phyloP scores from a whole-genome alignment of 2,797 vertebrate genomes.

The Chelidonichthys spinosus region DNA sequence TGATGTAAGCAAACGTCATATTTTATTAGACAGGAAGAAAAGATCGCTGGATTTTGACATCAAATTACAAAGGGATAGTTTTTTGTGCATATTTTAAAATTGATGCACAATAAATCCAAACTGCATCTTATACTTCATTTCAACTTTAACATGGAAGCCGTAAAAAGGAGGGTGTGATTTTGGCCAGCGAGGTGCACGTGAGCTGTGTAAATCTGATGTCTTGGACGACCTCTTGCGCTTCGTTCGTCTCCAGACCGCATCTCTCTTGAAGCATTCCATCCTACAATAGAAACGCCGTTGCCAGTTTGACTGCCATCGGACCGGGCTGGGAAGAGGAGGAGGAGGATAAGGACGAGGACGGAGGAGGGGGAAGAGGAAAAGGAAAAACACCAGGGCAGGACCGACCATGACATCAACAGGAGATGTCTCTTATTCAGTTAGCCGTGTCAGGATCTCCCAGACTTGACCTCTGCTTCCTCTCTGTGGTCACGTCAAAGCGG shows the following conservation, averaged over 20 bases:
- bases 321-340: constrained; percentile 8
- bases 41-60: not conserved
- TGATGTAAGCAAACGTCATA: too few species aligned
- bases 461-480: constrained; percentile 64
- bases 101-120: not conserved
- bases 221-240: constrained; percentile 42
- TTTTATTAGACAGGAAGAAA: not conserved
- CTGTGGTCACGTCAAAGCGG: constrained; percentile 51
- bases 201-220: constrained; percentile 3
- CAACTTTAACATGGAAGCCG: not conserved
- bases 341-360: not conserved
- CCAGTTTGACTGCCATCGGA: constrained; percentile 14
- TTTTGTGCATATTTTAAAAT: not conserved
- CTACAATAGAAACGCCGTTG: constrained; percentile 20
- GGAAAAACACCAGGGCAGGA: constrained; percentile 39
- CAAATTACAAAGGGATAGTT: too few species aligned
- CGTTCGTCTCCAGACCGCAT: constrained; percentile 41
- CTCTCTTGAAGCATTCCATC: constrained; percentile 23
- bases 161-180: not conserved
- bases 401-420: constrained; percentile 54
- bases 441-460: constrained; percentile 56
- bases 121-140: not conserved
- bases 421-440: constrained; percentile 42
- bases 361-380: not conserved
- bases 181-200: not conserved